These are phyloP conservation scores for Procambarus clarkii DNA, from an alignment of 1,140 invertebrate genomes.

Conservation along the genomic window DNA sequence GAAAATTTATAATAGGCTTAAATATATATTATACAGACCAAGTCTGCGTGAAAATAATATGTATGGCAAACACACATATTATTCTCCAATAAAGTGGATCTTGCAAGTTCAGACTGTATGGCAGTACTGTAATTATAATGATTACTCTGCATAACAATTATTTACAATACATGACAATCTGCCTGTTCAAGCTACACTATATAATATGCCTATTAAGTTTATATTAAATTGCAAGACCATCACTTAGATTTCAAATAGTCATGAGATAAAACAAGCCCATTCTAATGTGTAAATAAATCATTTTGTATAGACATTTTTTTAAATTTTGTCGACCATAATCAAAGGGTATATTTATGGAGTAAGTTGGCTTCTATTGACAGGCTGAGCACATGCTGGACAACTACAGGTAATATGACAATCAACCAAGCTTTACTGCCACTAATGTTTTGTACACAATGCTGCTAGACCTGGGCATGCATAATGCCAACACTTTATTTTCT, in stretches of 20 bases:
- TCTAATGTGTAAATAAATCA: neutral
- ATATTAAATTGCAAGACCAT: neutral
- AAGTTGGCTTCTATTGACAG: neutral
- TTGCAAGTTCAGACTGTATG: neutral
- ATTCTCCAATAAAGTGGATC: no score
- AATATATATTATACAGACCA: no score
- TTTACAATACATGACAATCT: neutral
- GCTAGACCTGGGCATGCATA: neutral
- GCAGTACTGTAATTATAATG: neutral
- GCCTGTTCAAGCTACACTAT: neutral
- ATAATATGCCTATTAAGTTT: neutral
- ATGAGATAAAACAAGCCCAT: neutral
- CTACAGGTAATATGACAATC: neutral
- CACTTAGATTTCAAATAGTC: neutral
- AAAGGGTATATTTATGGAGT: neutral
- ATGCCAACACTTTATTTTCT: neutral
- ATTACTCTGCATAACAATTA: neutral
- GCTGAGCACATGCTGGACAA: neutral
- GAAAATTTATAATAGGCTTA: no score
- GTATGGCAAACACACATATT: no score
- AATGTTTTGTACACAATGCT: neutral
- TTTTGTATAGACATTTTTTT: neutral
- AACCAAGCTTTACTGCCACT: neutral
- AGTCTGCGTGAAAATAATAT: no score
- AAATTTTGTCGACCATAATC: neutral